Evolutionary conservation across 2,888 invertebrate genomes (phyloP).

Genomic region (Ophioninae sp.): DNA sequence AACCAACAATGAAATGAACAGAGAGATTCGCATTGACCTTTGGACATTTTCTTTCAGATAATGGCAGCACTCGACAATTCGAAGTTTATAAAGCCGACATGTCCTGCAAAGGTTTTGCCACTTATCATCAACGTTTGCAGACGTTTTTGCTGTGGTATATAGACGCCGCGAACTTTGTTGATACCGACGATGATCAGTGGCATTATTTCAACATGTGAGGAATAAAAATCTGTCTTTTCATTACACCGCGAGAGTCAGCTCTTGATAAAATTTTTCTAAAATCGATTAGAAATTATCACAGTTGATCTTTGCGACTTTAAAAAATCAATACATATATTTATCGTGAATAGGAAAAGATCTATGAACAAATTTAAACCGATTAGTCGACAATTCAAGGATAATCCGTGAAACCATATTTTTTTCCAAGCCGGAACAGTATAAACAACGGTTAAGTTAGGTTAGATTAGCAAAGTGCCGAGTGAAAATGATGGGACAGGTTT

Average conservation of each 20-base stretch:
- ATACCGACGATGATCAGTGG: constrained; percentile 96
- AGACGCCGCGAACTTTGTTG: constrained; percentile 97
- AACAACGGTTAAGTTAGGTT: too few relatives aligned
- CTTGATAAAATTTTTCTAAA: too few relatives aligned
- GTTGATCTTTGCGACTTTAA: too few relatives aligned
- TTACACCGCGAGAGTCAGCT: neutral
- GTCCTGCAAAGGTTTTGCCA: constrained; percentile 87
- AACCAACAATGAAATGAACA: neutral
- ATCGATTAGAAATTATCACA: too few relatives aligned
- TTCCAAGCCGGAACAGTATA: too few relatives aligned
- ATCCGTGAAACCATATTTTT: neutral
- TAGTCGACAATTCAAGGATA: too few relatives aligned
- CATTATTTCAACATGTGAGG: constrained; percentile 91
- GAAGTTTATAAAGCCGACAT: constrained; percentile 92
- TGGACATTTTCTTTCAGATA: constrained; percentile 67
- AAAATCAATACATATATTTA: too few relatives aligned
- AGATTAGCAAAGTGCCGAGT: too few relatives aligned
- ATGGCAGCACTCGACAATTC: constrained; percentile 82
- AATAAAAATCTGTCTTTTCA: constrained; percentile 39
- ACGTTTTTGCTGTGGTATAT: constrained; percentile 97
- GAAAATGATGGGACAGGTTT: too few relatives aligned
- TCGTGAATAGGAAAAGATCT: too few relatives aligned
- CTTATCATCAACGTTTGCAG: constrained; percentile 92
- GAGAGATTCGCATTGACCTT: neutral
- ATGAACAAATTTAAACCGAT: too few relatives aligned